Evolutionary conservation across 2,113 vertebrate genomes (phyloP).

Genomic region (Onychostoma macrolepis): DNA sequence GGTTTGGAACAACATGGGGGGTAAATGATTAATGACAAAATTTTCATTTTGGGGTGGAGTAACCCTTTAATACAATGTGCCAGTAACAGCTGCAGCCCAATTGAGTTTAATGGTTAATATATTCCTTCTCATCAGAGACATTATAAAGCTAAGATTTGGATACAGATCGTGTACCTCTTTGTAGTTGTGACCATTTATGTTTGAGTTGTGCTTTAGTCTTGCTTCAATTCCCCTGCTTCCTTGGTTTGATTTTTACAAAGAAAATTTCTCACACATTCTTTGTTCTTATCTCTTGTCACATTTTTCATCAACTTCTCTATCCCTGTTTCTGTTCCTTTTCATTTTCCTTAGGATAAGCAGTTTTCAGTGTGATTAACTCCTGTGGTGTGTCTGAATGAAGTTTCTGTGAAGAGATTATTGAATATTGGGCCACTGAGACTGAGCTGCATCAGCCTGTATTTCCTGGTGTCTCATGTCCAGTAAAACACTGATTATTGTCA

Average conservation of each 20-base stretch:
- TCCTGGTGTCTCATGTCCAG: neutral
- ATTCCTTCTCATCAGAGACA: neutral
- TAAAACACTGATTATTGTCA: slow-evolving; percentile 20
- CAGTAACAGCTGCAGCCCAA: neutral
- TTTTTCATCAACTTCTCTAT: neutral
- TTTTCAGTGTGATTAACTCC: slow-evolving; percentile 28
- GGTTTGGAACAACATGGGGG: too few relatives aligned
- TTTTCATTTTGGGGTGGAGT: too few relatives aligned
- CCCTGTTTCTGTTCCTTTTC: neutral
- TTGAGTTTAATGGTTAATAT: too few relatives aligned
- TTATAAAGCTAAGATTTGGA: neutral
- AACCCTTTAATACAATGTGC: neutral
- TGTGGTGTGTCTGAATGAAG: slow-evolving; percentile 31
- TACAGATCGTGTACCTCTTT: neutral
- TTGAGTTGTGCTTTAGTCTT: neutral
- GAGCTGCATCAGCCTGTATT: slow-evolving; percentile 17
- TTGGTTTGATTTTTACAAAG: neutral
- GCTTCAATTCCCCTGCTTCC: slow-evolving; percentile 4
- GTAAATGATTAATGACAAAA: too few relatives aligned
- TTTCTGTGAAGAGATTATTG: slow-evolving; percentile 9
- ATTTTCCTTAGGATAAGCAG: slow-evolving; percentile 28
- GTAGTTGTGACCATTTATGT: neutral
- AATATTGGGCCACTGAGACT: slow-evolving; percentile 6
- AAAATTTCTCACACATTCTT: neutral
- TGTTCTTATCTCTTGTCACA: neutral